phyloP scores from a whole-genome alignment of 2,113 vertebrate genomes.

The Tragulus kanchil region DNA sequence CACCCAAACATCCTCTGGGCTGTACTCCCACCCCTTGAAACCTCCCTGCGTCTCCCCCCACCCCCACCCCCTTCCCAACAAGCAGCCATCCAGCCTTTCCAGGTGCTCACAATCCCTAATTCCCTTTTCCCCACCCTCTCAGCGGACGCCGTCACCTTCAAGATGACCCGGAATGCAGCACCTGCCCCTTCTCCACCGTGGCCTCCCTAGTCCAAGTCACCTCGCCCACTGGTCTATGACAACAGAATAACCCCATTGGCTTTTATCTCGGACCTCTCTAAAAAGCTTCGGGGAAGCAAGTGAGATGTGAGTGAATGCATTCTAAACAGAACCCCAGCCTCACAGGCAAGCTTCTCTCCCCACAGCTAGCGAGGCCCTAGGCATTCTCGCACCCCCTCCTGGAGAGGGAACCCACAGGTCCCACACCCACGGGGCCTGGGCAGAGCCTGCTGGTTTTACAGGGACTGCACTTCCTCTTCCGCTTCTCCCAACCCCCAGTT shows the following conservation, averaged over 20 bases:
- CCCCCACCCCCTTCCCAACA: neutral
- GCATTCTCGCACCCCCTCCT: neutral
- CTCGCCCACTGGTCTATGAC: neutral
- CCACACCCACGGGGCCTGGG: neutral
- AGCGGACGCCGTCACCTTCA: neutral
- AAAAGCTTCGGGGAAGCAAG: neutral
- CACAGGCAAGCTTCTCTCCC: neutral
- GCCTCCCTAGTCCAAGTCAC: neutral
- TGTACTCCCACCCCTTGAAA: rapidly evolving
- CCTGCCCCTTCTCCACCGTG: neutral
- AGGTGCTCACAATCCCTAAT: neutral
- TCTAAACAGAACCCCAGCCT: neutral
- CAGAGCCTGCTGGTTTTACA: neutral
- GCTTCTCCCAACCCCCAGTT: neutral
- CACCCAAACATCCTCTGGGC: neutral
- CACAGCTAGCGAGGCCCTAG: rapidly evolving
- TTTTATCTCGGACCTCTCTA: neutral
- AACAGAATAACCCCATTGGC: neutral
- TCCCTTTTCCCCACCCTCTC: neutral
- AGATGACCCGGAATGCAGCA: neutral
- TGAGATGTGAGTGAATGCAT: neutral
- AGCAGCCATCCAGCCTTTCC: neutral
- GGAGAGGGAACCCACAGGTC: rapidly evolving
- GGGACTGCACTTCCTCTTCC: neutral
- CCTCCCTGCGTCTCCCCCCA: neutral